Base-by-base conservation (phyloP, 2,113 vertebrate species). In the Ranitomeya imitator region DNA sequence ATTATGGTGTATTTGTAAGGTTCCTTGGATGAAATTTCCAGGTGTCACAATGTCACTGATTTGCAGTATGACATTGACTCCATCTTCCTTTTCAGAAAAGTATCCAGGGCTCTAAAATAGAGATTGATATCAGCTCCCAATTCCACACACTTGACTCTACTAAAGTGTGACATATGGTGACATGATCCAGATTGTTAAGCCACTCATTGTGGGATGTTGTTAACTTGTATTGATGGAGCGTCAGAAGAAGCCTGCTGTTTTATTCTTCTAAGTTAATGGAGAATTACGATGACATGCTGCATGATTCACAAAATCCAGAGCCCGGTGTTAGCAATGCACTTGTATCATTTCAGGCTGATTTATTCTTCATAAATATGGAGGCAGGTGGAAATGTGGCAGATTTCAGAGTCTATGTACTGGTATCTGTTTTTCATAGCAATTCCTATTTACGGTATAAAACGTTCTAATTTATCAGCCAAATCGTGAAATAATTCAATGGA, bases 141-240 rank as follows among this genome's bases (percentile, higher is more conserved):
- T 61, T 81, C 0, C n/a, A 60, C 15, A 45, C 54, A 67, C 19
- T 69, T 63, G 60, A 10, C 65, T 83, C 21, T 67, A 52, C 18
- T 65, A 16, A 67, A 83, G 37, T 81, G 23, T 67, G 45, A 83
- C 31, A 31, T 69, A 51, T 69, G 31, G 79, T n/a, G 61, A 69
- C 45, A 52, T 83, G 31, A 54, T 67, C 8, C 61, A 54, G 61
- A 69, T 83, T 52, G 45, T 26, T 67, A 80, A 60, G 15, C 55
- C 26, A 14, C 51, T 26, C 19, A 57, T 55, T 55, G 55, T 79
- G 59, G 37, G 15, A 45, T 74, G 31, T 74, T 73, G 31, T 73
- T 73, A 73, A 37, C 69, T 37, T 15, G 31, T 37, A 4, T 26
- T 74, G 37, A 74, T 45, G 71, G 31, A 74, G 71, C 45, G 5